Evolutionary conservation across 2,888 invertebrate genomes (phyloP).

Genomic region (Nipponacmea schrenckii): DNA sequence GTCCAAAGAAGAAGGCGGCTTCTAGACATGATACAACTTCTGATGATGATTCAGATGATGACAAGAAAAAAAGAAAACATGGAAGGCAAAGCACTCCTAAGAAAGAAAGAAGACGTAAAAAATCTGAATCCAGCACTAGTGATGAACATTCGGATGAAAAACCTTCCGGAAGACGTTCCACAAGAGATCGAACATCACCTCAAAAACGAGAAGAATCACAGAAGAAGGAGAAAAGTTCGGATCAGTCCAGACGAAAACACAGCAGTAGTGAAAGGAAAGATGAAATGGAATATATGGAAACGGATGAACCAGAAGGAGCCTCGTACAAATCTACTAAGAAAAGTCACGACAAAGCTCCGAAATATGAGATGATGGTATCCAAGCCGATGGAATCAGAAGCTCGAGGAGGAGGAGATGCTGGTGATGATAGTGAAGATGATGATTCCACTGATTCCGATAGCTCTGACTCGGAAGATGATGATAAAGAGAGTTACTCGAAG

Average conservation of each 20-base stretch:
- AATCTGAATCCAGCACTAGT: background rate
- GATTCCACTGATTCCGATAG: background rate
- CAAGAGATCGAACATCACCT: too few relatives aligned
- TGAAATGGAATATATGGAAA: background rate
- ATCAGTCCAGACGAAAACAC: background rate
- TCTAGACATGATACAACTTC: background rate
- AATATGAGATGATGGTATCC: background rate
- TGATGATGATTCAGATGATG: background rate
- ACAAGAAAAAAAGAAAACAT: background rate
- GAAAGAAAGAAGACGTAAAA: background rate
- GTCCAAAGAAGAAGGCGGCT: background rate
- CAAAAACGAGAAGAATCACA: background rate
- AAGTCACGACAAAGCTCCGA: background rate
- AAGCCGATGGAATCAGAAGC: background rate
- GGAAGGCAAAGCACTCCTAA: background rate
- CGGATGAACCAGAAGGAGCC: background rate
- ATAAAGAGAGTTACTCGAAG: background rate
- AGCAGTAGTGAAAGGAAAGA: background rate
- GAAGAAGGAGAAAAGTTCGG: background rate
- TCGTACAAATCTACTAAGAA: too few relatives aligned
- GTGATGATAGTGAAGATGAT: constrained; percentile 10
- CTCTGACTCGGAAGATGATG: background rate
- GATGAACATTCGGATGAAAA: background rate
- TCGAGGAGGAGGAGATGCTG: background rate
- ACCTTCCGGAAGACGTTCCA: too few relatives aligned